Evolutionary conservation across 2,797 vertebrate genomes (phyloP).

Genomic region (Pelodytes ibericus): DNA sequence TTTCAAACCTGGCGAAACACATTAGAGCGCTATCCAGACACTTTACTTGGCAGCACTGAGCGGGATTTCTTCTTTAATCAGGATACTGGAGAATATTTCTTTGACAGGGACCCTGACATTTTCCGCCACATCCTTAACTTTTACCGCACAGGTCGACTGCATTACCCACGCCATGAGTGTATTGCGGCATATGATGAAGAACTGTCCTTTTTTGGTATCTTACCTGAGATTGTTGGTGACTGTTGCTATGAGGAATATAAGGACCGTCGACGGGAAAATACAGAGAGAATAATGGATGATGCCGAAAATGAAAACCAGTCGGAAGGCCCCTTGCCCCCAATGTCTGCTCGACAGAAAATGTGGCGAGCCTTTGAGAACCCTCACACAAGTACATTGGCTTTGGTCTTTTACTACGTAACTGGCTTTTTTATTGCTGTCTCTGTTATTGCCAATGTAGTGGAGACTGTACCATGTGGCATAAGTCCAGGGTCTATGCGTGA

Average conservation of each 20-base stretch:
- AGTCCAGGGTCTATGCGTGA: conserved; percentile 73
- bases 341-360: conserved; percentile 85
- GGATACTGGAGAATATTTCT: conserved; percentile 91
- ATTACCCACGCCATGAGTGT: conserved; percentile 94
- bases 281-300: conserved; percentile 90
- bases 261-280: conserved; percentile 91
- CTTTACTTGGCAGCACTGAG: conserved; percentile 91
- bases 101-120: conserved; percentile 95
- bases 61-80: conserved; percentile 94
- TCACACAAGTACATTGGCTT: conserved; percentile 92
- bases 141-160: conserved; percentile 92
- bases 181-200: conserved; percentile 95
- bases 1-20: conserved; percentile 97
- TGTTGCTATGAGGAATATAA: conserved; percentile 98
- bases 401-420: conserved; percentile 97
- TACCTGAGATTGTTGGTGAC: conserved; percentile 94
- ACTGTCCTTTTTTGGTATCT: conserved; percentile 92
- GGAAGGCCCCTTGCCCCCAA: conserved; percentile 75
- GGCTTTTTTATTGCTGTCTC: conserved; percentile 98
- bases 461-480: conserved; percentile 89
- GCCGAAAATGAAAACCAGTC: conserved; percentile 77
- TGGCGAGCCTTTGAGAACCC: conserved; percentile 98
- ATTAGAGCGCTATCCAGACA: conserved; percentile 93
- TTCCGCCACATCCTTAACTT: conserved; percentile 97
- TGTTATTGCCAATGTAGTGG: conserved; percentile 92